Base-by-base conservation (phyloP, 2,113 vertebrate species). In the Poeciliopsis prolifica region DNA sequence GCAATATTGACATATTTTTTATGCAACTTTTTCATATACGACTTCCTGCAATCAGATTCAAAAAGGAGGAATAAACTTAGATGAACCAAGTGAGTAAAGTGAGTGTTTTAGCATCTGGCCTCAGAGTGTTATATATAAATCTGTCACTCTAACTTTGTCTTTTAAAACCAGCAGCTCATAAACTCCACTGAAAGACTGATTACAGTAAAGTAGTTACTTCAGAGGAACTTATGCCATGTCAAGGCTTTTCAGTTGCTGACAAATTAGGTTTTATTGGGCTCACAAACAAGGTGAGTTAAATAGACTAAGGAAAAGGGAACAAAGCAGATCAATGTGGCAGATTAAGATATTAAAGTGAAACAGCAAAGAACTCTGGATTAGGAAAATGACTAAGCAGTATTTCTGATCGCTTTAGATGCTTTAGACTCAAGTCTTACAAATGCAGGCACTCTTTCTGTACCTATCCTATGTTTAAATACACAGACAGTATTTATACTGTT, bases 221-320 rank as follows among this genome's bases (percentile, higher is more conserved):
- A 29, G 29, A 29, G 29, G 3, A 29, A 29, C 29, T 29, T 29
- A 29, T 29, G 3, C 60, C 29, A 35, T 22, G 42, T 69, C 24
- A 58, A 65, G 60, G 24, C 60, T 72, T 73, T 19, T 72, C 51
- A 58, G 51, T 19, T 26, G 26, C 26, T 3, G 71, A 65, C 22
- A 68, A 76, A 37, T 29, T 68, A 31, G 35, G 51, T 37, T 68
- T 73, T 33, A 68, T 14, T 44, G 65, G 42, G 60, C 29, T 77
- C 60, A 37, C 54, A 35, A 29, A 61, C 37, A 29, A 28, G 29
- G 13, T 44, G 37, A 69, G 14, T 14, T 28, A 42, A 61, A 74
- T 5, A 33, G 44, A 29, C 15, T 17, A 28, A 60, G 19, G 13
- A 11, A 26, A 62, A 30, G 15, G 58, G 26, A 13, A 61, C 3